Evolutionary conservation across 64 coral and sea anemone genomes (phyloP).

Genomic region (Platygyra sinensis): DNA sequence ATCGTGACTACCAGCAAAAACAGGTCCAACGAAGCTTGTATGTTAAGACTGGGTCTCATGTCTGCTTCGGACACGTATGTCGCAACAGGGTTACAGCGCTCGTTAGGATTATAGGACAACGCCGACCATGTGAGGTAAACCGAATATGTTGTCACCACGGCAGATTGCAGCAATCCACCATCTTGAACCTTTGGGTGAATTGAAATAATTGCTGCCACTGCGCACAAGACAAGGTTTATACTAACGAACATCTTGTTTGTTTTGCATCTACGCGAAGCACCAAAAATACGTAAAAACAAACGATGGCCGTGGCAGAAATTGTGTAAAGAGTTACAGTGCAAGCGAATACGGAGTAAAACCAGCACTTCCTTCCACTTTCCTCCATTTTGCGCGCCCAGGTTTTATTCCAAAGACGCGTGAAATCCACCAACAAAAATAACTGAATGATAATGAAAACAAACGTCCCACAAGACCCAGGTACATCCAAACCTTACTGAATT

Average conservation of each 20-base stretch:
- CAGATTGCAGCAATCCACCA: constrained; percentile 73
- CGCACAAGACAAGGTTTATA: constrained; percentile 85
- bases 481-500: constrained; percentile 91
- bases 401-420: constrained; percentile 63
- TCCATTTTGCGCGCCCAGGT: constrained; percentile 50
- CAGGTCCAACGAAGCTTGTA: constrained; percentile 89
- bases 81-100: constrained; percentile 88
- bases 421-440: constrained; percentile 73
- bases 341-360: constrained; percentile 61
- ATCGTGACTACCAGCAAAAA: constrained; percentile 51
- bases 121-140: constrained; percentile 85
- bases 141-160: constrained; percentile 65
- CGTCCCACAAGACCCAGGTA: constrained; percentile 82
- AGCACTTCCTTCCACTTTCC: constrained; percentile 53
- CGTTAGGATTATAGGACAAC: constrained; percentile 92
- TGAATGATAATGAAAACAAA: constrained; percentile 90
- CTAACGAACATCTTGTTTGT: constrained; percentile 93
- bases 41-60: constrained; percentile 90
- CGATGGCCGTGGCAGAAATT: constrained; percentile 49
- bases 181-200: constrained; percentile 88
- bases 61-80: constrained; percentile 86
- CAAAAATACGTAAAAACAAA: constrained; percentile 89
- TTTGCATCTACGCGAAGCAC: constrained; percentile 54
- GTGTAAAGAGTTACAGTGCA: constrained; percentile 62
- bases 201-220: constrained; percentile 68